Percentiles rank a stretch among this genome's conserved stretches.
Evolutionary conservation across 2,113 vertebrate genomes (phyloP).

Genomic region (Gobius niger): DNA sequence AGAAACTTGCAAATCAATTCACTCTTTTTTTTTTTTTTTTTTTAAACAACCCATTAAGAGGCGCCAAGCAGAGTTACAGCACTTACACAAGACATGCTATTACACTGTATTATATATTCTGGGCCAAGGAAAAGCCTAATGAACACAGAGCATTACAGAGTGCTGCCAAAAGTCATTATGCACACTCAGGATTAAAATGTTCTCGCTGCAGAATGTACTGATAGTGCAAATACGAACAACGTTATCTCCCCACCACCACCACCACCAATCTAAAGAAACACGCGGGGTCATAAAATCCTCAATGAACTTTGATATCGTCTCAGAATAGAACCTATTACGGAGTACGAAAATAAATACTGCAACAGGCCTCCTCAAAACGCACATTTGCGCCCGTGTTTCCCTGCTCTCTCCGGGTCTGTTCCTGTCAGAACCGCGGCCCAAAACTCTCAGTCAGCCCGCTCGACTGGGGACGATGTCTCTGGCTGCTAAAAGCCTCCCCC

Average conservation of each 20-base stretch:
- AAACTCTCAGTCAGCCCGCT: constrained; percentile 70
- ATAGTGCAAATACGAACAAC: constrained; percentile 13
- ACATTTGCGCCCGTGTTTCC: constrained; percentile 39
- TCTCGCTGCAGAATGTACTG: background rate
- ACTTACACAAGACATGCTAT: constrained; percentile 57
- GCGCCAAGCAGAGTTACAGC: constrained; percentile 59
- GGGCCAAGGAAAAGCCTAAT: constrained; percentile 29
- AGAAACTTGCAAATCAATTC: constrained; percentile 69
- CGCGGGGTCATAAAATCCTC: too few species aligned
- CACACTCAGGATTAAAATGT: background rate
- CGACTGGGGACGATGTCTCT: constrained; percentile 55
- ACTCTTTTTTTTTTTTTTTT: constrained; percentile 16
- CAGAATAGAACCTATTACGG: background rate
- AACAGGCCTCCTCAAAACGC: constrained; percentile 50
- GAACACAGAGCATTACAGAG: constrained; percentile 30
- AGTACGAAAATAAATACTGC: constrained; percentile 53
- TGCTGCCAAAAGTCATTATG: background rate
- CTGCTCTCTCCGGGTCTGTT: constrained; percentile 53
- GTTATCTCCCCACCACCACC: constrained; percentile 5
- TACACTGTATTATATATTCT: constrained; percentile 47
- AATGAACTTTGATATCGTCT: background rate
- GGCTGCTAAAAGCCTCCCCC: constrained; percentile 34
- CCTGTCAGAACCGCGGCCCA: constrained; percentile 71
- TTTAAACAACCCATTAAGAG: constrained; percentile 67
- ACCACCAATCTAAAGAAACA: too few species aligned